Evolutionary conservation across 2,113 vertebrate species (phyloP), one percentile per base, ranked within the genome.

Genomic region (Stomatorhinus ivindoensis): DNA sequence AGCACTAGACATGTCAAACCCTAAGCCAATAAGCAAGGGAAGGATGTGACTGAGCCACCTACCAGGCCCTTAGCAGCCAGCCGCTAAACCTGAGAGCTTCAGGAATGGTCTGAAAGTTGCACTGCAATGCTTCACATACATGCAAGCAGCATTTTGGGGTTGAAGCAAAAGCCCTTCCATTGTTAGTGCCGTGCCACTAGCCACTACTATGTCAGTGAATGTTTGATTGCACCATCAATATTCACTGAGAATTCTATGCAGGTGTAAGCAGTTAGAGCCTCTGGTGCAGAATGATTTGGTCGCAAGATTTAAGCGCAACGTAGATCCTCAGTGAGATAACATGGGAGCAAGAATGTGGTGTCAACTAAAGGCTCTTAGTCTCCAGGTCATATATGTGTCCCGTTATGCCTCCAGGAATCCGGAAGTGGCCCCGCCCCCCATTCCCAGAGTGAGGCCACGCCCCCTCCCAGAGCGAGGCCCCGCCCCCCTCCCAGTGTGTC

Each of bases 91-190:
- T 76, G 31, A 47, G 82, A 15, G 39, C 44, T 84, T 47, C 42
- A 84, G 82, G 44, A 84, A 44, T 47, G 82, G 82, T 84, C 82
- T 84, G 82, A 47, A 84, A 44, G 82, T 47, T 84, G 82, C 82
- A 84, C 82, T 84, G 82, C 82, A 47, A 84, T 84, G 82, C 82
- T 84, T 84, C 82, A 84, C 82, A 84, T 84, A 84, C 82, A 84
- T 84, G 82, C 82, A 47, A 84, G 82, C 82, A 47, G 82, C 82
- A 84, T 84, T 84, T 46, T 46, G 39, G 82, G 82, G 47, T 84
- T 84, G 17, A 84, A 84, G 82, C 42, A 46, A 84, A 84, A 47
- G 39, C 82, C 44, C 82, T 44, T 44, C 39, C 19, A 47, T 84
- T 46, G 39, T 84, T 84, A 24, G 44, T 84, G 19, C 39, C 47